A percentile compares a stretch with the other conserved stretches of the same genome.
Evolutionary conservation across 1,140 invertebrate species (phyloP).

Genomic region (Diorhabda carinulata): DNA sequence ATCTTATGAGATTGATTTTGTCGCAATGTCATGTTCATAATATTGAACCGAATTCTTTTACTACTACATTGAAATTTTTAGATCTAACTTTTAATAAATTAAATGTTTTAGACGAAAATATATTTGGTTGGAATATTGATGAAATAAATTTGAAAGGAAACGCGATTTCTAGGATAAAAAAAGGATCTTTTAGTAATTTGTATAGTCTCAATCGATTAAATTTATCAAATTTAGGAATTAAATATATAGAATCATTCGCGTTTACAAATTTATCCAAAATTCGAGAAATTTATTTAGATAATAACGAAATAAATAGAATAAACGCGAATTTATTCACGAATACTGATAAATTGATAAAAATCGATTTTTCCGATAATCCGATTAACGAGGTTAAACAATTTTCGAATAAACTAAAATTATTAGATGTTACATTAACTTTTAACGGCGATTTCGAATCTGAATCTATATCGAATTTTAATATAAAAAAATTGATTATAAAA

Average conservation of each 20-base stretch:
- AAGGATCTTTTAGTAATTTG: neutral
- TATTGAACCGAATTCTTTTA: neutral
- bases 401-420: neutral
- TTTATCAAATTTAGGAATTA: neutral
- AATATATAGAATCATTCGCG: neutral
- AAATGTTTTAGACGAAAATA: neutral
- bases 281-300: neutral
- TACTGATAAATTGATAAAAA: neutral
- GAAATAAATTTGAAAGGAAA: conserved; percentile 10
- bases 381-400: neutral
- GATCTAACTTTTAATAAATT: conserved; percentile 4
- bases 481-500: conserved; percentile 5
- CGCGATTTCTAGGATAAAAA: neutral
- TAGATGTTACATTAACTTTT: neutral
- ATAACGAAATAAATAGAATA: conserved; percentile 4
- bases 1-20: neutral
- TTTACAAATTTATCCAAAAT: neutral
- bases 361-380: conserved; percentile 5
- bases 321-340: neutral
- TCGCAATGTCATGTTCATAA: neutral
- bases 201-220: neutral
- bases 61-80: neutral
- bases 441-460: neutral
- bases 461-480: conserved; percentile 1
- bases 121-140: neutral